A percentile compares a stretch with the other conserved stretches of the same genome.
phyloP scores from a whole-genome alignment of 2,888 invertebrate genomes.

The Lordiphosa fenestrarum region DNA sequence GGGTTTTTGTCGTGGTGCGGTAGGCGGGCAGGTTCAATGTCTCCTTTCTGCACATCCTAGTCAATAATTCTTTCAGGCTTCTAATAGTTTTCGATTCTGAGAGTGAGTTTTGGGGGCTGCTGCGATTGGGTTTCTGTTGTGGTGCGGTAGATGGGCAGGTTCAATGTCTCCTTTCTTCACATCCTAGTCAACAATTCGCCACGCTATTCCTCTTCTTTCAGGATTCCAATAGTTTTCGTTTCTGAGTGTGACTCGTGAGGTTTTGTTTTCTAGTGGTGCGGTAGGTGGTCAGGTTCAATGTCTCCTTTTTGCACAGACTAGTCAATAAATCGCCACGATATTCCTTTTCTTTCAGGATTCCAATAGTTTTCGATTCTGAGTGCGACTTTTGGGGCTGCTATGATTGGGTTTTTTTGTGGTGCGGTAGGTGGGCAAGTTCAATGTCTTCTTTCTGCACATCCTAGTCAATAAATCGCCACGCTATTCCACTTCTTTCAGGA shows the following conservation, averaged over 20 bases:
- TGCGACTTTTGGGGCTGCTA: too few species aligned
- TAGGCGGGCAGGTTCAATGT: too few species aligned
- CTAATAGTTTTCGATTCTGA: too few species aligned
- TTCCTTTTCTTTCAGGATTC: too few species aligned
- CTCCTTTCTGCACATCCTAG: too few species aligned
- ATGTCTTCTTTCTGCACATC: too few species aligned
- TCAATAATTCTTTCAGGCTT: too few species aligned
- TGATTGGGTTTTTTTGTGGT: not conserved
- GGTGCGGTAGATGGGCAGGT: not conserved
- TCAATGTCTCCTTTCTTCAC: not conserved
- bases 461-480: conserved; percentile 1
- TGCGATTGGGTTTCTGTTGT: not conserved
- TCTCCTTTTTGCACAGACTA: not conserved
- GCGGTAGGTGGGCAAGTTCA: too few species aligned
- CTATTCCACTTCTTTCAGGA: conserved; percentile 4
- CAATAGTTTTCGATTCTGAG: too few species aligned
- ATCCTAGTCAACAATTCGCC: conserved; percentile 1
- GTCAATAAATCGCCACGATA: not conserved
- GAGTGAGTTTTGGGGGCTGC: too few species aligned
- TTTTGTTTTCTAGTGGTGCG: not conserved
- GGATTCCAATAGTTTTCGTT: too few species aligned
- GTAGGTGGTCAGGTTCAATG: not conserved
- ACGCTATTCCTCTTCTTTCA: conserved; percentile 12
- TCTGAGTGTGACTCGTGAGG: too few species aligned
- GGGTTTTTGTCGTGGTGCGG: not conserved